Percentiles rank a stretch among this genome's conserved stretches.
phyloP scores from a whole-genome alignment of 2,888 invertebrate species.

The Meiosimyza decipiens region DNA sequence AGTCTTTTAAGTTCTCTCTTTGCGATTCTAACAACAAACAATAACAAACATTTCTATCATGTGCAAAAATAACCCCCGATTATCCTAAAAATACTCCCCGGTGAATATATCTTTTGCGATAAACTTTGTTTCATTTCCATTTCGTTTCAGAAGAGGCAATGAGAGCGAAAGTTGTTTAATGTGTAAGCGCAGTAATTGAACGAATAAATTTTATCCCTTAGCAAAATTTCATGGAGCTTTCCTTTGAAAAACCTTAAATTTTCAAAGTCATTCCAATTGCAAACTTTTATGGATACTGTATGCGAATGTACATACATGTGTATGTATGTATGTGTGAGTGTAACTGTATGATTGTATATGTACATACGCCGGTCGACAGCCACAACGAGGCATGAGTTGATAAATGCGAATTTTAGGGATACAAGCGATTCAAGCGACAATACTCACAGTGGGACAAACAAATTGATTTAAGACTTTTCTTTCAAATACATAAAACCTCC shows the following conservation, averaged over 20 bases:
- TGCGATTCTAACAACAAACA: too few species aligned
- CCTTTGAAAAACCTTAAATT: constrained; percentile 22
- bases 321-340: constrained; percentile 24
- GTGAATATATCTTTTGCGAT: too few species aligned
- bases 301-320: constrained; percentile 32
- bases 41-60: too few species aligned
- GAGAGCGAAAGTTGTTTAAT: too few species aligned
- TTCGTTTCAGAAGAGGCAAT: too few species aligned
- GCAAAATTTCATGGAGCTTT: constrained; percentile 33
- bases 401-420: constrained; percentile 52
- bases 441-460: constrained; percentile 38
- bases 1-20: too few species aligned
- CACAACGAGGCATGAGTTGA: constrained; percentile 51
- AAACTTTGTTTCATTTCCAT: too few species aligned
- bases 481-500: too few species aligned
- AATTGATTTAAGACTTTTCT: too few species aligned
- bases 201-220: constrained; percentile 1
- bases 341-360: constrained; percentile 36
- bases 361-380: constrained; percentile 47
- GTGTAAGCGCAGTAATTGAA: too few species aligned
- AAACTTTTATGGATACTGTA: constrained; percentile 21
- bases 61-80: too few species aligned
- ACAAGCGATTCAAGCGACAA: constrained; percentile 20
- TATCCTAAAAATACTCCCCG: too few species aligned
- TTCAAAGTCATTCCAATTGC: constrained; percentile 28